A percentile compares a stretch with the other conserved stretches of the same genome.
Conservation (phyloP, 2,113 vertebrate genomes). For the Dolichotis patagonum region DNA sequence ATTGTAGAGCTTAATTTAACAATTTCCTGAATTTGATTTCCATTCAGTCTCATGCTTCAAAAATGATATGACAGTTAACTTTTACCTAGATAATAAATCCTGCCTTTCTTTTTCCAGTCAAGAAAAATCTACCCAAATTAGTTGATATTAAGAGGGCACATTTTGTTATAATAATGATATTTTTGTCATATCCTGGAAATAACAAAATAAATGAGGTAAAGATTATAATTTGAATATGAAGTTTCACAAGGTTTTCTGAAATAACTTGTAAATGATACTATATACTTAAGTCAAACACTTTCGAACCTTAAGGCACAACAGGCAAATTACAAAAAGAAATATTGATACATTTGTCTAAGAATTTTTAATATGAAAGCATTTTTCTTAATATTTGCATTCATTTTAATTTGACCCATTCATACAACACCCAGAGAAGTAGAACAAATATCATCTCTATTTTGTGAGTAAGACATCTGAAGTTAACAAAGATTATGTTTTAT, state of each 20-base stretch:
- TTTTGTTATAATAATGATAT: background rate
- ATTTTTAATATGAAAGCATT: background rate
- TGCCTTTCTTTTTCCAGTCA: conserved; percentile 20
- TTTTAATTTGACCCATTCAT: background rate
- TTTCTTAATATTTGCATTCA: background rate
- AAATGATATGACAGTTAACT: background rate
- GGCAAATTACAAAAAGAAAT: conserved; percentile 50
- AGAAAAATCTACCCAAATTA: conserved; percentile 44
- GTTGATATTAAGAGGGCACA: conserved; percentile 21
- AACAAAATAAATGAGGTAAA: conserved; percentile 20
- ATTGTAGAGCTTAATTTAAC: background rate
- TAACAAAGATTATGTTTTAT: background rate
- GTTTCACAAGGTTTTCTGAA: conserved; percentile 20
- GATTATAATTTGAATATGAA: conserved; percentile 35
- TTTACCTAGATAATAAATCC: conserved; percentile 21
- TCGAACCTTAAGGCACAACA: conserved; percentile 25
- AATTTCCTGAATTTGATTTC: conserved; percentile 43
- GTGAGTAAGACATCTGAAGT: background rate
- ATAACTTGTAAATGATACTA: background rate
- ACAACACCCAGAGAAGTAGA: background rate
- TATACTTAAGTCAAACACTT: background rate
- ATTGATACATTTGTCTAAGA: conserved; percentile 22
- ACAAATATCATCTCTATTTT: background rate
- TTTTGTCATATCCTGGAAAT: conserved; percentile 9
- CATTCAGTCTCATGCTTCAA: conserved; percentile 40